These are phyloP conservation scores for Psettodes erumei DNA, from an alignment of 2,113 vertebrate species.

Conservation along the genomic window DNA sequence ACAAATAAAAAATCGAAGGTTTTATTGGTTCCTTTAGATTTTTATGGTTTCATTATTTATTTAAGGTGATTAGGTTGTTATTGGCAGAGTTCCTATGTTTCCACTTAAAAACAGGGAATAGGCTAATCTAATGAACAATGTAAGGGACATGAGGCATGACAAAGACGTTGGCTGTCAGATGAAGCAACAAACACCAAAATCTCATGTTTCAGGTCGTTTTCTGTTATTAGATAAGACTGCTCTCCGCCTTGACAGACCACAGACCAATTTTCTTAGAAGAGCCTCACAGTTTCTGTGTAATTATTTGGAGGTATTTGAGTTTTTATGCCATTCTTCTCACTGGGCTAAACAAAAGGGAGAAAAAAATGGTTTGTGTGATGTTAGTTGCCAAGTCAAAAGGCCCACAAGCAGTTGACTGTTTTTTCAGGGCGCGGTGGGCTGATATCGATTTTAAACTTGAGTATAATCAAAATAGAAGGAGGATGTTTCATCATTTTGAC, in stretches of 20 bases:
- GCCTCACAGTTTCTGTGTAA: not conserved
- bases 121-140: not conserved
- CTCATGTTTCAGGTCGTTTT: slow-evolving; percentile 18
- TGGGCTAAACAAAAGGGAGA: not conserved
- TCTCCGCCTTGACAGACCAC: slow-evolving; percentile 5
- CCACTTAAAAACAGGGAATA: too few species aligned
- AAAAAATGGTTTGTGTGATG: not conserved
- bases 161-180: slow-evolving; percentile 4
- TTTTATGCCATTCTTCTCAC: slow-evolving; percentile 3
- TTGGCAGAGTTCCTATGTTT: too few species aligned
- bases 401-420: not conserved
- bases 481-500: slow-evolving; percentile 26
- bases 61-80: not conserved
- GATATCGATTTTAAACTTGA: not conserved
- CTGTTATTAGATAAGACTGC: slow-evolving; percentile 21
- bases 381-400: not conserved
- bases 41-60: not conserved
- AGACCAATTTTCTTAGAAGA: slow-evolving; percentile 18
- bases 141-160: not conserved
- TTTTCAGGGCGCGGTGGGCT: not conserved
- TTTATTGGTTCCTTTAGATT: not conserved
- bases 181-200: slow-evolving; percentile 15
- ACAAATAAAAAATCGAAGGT: not conserved
- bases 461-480: not conserved
- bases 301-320: not conserved